A percentile compares a stretch with the other conserved stretches of the same genome.
Evolutionary conservation across 2,113 vertebrate species (phyloP).

Genomic region (Eulemur rufifrons): DNA sequence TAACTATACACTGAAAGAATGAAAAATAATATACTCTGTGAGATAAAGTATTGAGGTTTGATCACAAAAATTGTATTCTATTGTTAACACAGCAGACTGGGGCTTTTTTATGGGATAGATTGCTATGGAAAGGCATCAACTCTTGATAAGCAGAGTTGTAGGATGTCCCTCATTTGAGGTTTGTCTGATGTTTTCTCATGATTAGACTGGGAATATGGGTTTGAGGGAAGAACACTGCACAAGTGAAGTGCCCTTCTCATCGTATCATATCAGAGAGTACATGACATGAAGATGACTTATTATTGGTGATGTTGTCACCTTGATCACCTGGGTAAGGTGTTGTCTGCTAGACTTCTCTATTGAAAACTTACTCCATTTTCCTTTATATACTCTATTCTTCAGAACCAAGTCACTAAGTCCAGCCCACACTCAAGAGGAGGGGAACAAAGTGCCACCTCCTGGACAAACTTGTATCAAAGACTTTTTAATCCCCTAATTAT

Average conservation of each 20-base stretch:
- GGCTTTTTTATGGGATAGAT: not conserved
- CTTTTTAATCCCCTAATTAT: not conserved
- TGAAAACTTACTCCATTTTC: not conserved
- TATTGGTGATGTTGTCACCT: not conserved
- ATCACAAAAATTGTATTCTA: conserved; percentile 20
- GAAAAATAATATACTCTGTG: not conserved
- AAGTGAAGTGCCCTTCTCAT: not conserved
- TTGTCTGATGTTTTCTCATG: not conserved
- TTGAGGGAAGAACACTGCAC: not conserved
- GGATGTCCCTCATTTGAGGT: not conserved
- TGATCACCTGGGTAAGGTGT: not conserved
- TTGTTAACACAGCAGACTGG: conserved; percentile 18
- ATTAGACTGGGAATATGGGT: not conserved
- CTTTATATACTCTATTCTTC: not conserved
- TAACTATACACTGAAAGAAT: not conserved
- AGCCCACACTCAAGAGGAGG: not conserved
- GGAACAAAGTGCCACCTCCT: not conserved
- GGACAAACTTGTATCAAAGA: not conserved
- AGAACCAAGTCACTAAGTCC: not conserved
- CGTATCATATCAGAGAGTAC: not conserved
- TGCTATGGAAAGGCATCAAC: not conserved
- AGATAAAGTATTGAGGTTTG: not conserved
- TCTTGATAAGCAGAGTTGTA: not conserved
- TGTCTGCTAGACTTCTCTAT: not conserved
- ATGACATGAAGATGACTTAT: not conserved